phyloP scores from a whole-genome alignment of 2,888 invertebrate species.

The Drosophila merina region DNA sequence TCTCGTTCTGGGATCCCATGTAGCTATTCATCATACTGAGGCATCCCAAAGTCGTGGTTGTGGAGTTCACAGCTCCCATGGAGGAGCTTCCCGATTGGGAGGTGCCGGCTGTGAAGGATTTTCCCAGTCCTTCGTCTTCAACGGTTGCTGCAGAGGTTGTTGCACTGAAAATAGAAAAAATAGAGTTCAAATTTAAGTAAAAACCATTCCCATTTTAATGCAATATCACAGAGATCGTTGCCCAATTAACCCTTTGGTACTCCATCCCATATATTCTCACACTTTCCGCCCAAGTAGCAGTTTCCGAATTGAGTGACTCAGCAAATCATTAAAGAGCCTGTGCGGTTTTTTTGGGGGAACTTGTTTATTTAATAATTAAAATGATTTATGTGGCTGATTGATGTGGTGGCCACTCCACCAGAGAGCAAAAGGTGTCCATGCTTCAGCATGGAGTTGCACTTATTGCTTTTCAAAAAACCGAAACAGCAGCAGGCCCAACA shows the following conservation, averaged over 20 bases:
- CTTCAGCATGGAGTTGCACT: constrained; percentile 66
- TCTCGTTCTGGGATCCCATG: constrained; percentile 54
- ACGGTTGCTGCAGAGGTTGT: constrained; percentile 8
- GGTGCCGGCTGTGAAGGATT: constrained; percentile 22
- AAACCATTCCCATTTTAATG: constrained; percentile 21
- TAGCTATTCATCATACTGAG: constrained; percentile 50
- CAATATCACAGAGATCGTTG: constrained; percentile 31
- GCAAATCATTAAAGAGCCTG: constrained; percentile 2
- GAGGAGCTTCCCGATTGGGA: constrained; percentile 42
- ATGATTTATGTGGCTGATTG: constrained; percentile 78
- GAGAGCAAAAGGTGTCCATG: constrained; percentile 61
- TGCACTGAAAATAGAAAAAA: constrained; percentile 12
- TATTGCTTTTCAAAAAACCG: constrained; percentile 44
- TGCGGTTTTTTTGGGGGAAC: constrained; percentile 42
- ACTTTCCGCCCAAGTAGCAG: constrained; percentile 43
- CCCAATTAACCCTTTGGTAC: constrained; percentile 69
- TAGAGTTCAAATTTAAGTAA: neutral
- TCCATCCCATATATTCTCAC: constrained; percentile 57
- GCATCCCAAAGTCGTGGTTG: constrained; percentile 30
- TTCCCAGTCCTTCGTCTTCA: constrained; percentile 32
- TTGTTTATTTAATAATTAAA: constrained; percentile 78
- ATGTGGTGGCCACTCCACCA: constrained; percentile 49
- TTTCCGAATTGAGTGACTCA: constrained; percentile 47
- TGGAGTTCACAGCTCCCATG: constrained; percentile 22
- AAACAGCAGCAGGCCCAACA: constrained; percentile 23